phyloP scores from a whole-genome alignment of 2,888 invertebrate genomes.

The Idaea biselata region DNA sequence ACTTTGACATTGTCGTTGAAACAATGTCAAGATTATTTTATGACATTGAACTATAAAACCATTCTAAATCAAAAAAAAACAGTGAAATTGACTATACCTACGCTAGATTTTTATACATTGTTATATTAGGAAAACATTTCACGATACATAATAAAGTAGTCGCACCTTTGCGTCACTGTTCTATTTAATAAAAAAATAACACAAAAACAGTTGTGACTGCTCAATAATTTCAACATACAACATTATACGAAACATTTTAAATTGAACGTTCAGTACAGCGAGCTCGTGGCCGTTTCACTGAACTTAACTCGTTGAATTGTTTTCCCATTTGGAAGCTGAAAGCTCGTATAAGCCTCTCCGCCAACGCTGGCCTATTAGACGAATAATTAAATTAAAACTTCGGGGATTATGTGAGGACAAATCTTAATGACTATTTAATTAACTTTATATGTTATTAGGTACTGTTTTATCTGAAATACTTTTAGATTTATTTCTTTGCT shows the following conservation, averaged over 20 bases:
- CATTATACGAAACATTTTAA: slow-evolving; percentile 2
- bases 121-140: no score
- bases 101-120: no score
- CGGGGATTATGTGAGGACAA: slow-evolving; percentile 26
- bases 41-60: no score
- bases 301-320: slow-evolving; percentile 43
- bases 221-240: not conserved
- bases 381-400: slow-evolving; percentile 54
- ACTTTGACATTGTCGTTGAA: no score
- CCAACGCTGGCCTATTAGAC: slow-evolving; percentile 42
- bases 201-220: no score
- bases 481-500: slow-evolving; percentile 14
- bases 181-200: no score
- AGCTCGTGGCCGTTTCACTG: slow-evolving; percentile 12
- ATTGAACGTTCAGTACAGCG: not conserved
- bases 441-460: slow-evolving; percentile 22
- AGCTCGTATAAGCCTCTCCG: slow-evolving; percentile 36
- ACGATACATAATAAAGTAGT: no score
- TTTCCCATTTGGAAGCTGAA: slow-evolving; percentile 44
- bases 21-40: no score
- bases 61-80: no score
- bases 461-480: slow-evolving; percentile 11
- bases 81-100: no score
- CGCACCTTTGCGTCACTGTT: no score
- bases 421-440: slow-evolving; percentile 30